phyloP scores from a whole-genome alignment of 2,113 vertebrate genomes.

The Capreolus pygargus region DNA sequence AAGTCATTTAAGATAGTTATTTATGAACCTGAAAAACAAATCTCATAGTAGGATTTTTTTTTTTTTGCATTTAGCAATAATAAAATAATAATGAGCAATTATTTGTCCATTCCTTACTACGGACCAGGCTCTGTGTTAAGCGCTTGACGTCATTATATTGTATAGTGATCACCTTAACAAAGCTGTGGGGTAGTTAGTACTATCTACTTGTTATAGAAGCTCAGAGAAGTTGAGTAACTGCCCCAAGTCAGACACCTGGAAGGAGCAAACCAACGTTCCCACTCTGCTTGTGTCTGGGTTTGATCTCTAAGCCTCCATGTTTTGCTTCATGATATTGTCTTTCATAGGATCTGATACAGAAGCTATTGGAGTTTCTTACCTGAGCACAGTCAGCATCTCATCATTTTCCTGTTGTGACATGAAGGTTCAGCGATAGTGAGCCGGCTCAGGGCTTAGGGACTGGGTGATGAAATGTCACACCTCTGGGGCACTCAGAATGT shows the following conservation, averaged over 20 bases:
- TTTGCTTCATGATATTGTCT: not conserved
- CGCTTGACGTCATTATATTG: not conserved
- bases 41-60: not conserved
- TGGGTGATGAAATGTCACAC: not conserved
- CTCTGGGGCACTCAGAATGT: not conserved
- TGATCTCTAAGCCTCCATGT: not conserved
- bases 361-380: not conserved
- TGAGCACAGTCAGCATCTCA: not conserved
- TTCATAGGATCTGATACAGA: not conserved
- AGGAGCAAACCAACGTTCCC: not conserved
- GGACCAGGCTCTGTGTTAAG: not conserved
- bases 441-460: not conserved
- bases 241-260: slow-evolving; percentile 8
- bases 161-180: not conserved
- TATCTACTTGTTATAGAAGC: not conserved
- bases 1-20: not conserved
- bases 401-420: not conserved
- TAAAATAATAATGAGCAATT: not conserved
- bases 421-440: not conserved
- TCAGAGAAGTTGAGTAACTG: not conserved
- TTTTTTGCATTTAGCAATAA: not conserved
- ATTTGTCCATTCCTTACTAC: not conserved
- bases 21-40: not conserved
- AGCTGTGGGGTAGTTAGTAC: not conserved
- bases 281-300: not conserved